phyloP scores from a whole-genome alignment of 1,140 invertebrate genomes.

The Pemphigus obesinymphae region DNA sequence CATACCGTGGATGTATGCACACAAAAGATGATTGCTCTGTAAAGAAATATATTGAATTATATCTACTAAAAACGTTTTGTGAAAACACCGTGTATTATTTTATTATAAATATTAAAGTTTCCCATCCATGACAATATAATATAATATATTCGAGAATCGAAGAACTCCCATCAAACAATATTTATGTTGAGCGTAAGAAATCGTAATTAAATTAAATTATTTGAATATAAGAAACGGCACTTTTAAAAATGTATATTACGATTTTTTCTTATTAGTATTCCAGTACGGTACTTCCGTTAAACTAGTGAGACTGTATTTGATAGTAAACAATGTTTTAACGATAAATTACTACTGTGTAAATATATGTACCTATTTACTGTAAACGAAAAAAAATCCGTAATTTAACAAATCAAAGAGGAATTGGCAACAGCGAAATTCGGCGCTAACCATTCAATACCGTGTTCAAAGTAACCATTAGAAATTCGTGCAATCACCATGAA shows the following conservation, averaged over 20 bases:
- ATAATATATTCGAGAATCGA: not conserved
- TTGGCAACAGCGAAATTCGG: not conserved
- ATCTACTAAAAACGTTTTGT: not conserved
- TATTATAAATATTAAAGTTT: not conserved
- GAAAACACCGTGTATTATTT: not conserved
- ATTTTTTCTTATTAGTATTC: not conserved
- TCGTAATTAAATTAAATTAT: no score
- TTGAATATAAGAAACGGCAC: not conserved
- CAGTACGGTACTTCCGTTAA: not conserved
- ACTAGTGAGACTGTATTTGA: not conserved
- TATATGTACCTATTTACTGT: not conserved
- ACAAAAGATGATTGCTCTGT: not conserved
- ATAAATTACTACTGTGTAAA: not conserved
- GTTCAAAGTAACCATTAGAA: not conserved
- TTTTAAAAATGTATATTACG: not conserved
- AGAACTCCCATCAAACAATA: not conserved
- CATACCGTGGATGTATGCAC: not conserved
- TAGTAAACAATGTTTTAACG: not conserved
- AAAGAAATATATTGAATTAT: not conserved
- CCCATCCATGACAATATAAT: not conserved
- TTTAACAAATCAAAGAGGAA: not conserved
- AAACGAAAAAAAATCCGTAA: not conserved
- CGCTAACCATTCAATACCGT: not conserved
- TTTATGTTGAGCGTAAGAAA: not conserved
- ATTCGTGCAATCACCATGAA: not conserved